A percentile compares a stretch with the other conserved stretches of the same genome.
Conservation (phyloP, 1,140 invertebrate species). For the Ptiloglossa arizonensis region DNA sequence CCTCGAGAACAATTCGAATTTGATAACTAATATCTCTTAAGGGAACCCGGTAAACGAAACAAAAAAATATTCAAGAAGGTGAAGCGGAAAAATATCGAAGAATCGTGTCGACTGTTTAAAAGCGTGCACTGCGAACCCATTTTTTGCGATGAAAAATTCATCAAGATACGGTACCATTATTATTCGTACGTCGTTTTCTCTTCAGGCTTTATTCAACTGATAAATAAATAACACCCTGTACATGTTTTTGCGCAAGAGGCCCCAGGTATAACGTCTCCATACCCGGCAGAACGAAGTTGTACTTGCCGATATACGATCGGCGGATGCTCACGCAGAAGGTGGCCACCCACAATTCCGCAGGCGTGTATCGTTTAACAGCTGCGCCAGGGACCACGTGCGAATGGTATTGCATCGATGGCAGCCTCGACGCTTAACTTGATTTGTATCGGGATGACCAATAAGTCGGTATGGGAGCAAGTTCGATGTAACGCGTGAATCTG, state of each 20-base stretch:
- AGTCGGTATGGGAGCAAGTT: slow-evolving; percentile 8
- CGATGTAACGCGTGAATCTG: neutral
- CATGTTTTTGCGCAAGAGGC: slow-evolving; percentile 45
- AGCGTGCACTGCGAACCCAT: no score
- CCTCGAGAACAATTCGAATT: no score
- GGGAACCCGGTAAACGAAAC: no score
- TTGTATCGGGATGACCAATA: slow-evolving; percentile 3
- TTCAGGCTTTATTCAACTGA: slow-evolving; percentile 9
- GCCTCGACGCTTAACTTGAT: slow-evolving; percentile 11
- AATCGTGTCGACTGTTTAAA: no score
- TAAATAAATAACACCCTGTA: slow-evolving; percentile 39
- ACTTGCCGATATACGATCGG: slow-evolving; percentile 79
- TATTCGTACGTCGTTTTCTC: neutral
- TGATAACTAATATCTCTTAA: no score
- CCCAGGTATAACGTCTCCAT: slow-evolving; percentile 77
- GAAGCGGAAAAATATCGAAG: no score
- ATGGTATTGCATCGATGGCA: slow-evolving; percentile 22
- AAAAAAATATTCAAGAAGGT: no score
- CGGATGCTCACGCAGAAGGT: slow-evolving; percentile 71
- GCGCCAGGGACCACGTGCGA: slow-evolving; percentile 55
- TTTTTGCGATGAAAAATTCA: slow-evolving; percentile 5
- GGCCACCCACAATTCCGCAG: slow-evolving; percentile 78
- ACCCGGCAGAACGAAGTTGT: slow-evolving; percentile 74
- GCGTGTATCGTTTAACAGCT: slow-evolving; percentile 69
- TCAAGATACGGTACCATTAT: neutral